Evolutionary conservation across 2,797 vertebrate species (phyloP), one percentile per base, ranked within the genome.

Genomic region (Enteromius thamalakanensis): DNA sequence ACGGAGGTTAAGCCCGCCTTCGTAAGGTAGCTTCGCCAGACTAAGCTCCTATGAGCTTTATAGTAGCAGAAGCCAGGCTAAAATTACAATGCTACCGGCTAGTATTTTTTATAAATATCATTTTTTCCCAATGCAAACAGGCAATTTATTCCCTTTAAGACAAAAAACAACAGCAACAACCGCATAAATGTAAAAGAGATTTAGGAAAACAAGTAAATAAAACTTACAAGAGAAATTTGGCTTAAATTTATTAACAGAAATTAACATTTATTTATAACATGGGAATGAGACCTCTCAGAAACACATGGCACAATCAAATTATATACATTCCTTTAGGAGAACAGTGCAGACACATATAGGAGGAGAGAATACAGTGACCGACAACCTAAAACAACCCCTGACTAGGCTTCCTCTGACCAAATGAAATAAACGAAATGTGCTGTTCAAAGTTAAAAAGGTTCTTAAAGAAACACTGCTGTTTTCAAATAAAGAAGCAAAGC

Each of bases 251-350:
- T 97, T 96, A 93, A 95, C 95, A 95, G 92, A 94, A 95, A 90
- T 90, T 87, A 94, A 94, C 93, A 94, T 93, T 92, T 91, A 93
- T 89, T 84, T 92, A 93, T 91, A 86, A 82, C 82, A 91, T 88
- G 91, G 91, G 91, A 96, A 95, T 95, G 94, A 94, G 93, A 94
- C 92, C 91, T 93, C 94, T 90, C 91, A 95, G 96, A 95, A 95
- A 94, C 95, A 96, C 96, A 96, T 96, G 95, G 96, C 96, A 97
- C 96, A 93, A 93, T 95, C 92, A 93, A 93, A 90, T 94, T 96
- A 96, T 96, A 93, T 97, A 98, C 95, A 97, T 93, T 95, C 94
- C 92, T 94, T 90, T 92, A 92, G 89, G 91, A 91, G 69, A 93
- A 94, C 91, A 92, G 93, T 94, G 94, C 93, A 95, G 93, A 93